Evolutionary conservation across 2,797 vertebrate genomes (phyloP).

Genomic region (Microctenopoma lineatum): DNA sequence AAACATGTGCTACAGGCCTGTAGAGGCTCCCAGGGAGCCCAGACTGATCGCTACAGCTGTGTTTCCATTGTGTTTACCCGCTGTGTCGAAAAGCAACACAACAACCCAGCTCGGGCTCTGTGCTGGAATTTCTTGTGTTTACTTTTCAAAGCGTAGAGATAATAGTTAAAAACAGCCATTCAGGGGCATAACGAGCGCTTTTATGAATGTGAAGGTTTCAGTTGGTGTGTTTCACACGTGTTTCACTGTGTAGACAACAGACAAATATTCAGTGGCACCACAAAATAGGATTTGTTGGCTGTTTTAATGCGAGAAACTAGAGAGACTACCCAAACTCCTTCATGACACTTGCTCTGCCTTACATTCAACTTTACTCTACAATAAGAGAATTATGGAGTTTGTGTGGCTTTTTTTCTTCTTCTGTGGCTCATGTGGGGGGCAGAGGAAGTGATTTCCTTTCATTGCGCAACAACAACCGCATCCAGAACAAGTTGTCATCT

Average conservation of each 20-base stretch:
- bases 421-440: slow-evolving; percentile 38
- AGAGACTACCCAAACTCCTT: slow-evolving; percentile 14
- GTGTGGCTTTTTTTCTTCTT: slow-evolving; percentile 20
- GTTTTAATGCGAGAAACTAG: slow-evolving; percentile 25
- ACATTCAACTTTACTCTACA: slow-evolving; percentile 21
- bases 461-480: slow-evolving; percentile 6
- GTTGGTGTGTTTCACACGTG: neutral
- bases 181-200: slow-evolving; percentile 32
- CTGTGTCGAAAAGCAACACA: slow-evolving; percentile 73
- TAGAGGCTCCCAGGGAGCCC: slow-evolving; percentile 70
- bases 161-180: slow-evolving; percentile 33
- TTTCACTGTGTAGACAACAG: slow-evolving; percentile 15
- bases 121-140: slow-evolving; percentile 78
- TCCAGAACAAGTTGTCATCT: slow-evolving; percentile 49
- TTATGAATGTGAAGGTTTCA: slow-evolving; percentile 44
- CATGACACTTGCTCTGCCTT: slow-evolving; percentile 29
- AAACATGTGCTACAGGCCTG: slow-evolving; percentile 78
- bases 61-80: slow-evolving; percentile 73
- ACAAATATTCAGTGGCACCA: neutral
- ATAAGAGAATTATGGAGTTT: slow-evolving; percentile 39
- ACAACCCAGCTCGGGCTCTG: slow-evolving; percentile 58
- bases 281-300: slow-evolving; percentile 18
- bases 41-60: slow-evolving; percentile 77
- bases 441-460: slow-evolving; percentile 46
- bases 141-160: slow-evolving; percentile 59